A percentile compares a stretch with the other conserved stretches of the same genome.
These are phyloP conservation scores for Poecile atricapillus DNA, from an alignment of 2,113 vertebrate species.

Conservation along the genomic window DNA sequence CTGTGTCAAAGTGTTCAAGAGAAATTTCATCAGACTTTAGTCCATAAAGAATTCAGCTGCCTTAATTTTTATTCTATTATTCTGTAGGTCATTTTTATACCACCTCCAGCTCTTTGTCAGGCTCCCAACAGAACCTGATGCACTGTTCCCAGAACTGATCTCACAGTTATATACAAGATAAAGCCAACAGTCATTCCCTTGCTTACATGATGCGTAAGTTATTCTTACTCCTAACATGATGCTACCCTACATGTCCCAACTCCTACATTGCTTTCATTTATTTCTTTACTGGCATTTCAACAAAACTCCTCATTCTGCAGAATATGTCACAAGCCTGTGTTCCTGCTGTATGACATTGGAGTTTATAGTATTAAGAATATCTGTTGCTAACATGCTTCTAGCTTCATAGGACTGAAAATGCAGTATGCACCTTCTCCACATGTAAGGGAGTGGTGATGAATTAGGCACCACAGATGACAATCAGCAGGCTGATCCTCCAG, in stretches of 20 bases:
- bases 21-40: background rate
- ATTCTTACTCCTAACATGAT: background rate
- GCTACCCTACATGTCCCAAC: fast-evolving
- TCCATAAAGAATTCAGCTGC: background rate
- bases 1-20: background rate
- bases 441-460: background rate
- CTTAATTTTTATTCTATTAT: background rate
- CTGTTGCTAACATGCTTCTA: background rate
- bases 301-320: background rate
- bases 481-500: background rate
- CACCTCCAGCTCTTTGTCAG: background rate
- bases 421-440: background rate
- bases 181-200: background rate
- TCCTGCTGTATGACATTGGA: background rate
- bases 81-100: background rate
- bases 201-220: background rate
- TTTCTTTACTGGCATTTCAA: background rate
- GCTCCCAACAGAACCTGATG: background rate
- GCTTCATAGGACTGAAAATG: background rate
- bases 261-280: background rate
- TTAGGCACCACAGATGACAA: background rate
- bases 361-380: background rate
- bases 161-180: background rate
- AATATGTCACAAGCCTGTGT: background rate
- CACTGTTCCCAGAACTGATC: background rate